phyloP scores from a whole-genome alignment of 2,888 invertebrate species.

The Clepsis dumicolana region DNA sequence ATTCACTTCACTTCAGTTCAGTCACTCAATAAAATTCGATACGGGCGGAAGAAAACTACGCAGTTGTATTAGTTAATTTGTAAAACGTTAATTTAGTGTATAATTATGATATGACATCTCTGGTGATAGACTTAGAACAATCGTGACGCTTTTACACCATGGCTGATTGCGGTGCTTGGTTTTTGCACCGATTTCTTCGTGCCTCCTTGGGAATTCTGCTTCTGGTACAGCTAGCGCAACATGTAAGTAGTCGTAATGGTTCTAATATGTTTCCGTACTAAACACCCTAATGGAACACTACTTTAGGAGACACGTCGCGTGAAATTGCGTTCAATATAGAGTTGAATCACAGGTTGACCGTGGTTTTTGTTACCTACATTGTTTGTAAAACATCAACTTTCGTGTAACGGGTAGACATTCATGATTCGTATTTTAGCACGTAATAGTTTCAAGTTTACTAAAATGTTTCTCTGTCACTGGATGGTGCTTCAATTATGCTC shows the following conservation, averaged over 20 bases:
- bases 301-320: neutral
- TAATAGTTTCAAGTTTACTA: slow-evolving; percentile 8
- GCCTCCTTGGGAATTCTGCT: slow-evolving; percentile 68
- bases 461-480: neutral
- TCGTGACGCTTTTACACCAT: slow-evolving; percentile 63
- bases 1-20: slow-evolving; percentile 35
- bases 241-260: slow-evolving; percentile 65
- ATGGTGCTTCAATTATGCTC: neutral
- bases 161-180: slow-evolving; percentile 60
- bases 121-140: slow-evolving; percentile 52
- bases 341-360: neutral
- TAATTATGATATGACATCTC: slow-evolving; percentile 72
- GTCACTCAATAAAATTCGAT: slow-evolving; percentile 43
- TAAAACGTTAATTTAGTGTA: slow-evolving; percentile 42
- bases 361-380: slow-evolving; percentile 48
- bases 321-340: slow-evolving; percentile 3
- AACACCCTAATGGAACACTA: slow-evolving; percentile 48
- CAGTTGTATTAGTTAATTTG: slow-evolving; percentile 13
- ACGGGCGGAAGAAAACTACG: slow-evolving; percentile 21
- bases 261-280: slow-evolving; percentile 58
- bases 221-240: slow-evolving; percentile 65
- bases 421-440: neutral
- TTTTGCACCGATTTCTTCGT: slow-evolving; percentile 63
- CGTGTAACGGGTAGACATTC: slow-evolving; percentile 23
- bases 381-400: slow-evolving; percentile 35